Base-by-base conservation (phyloP, 2,113 vertebrate genomes). In the Stegostoma tigrinum region DNA sequence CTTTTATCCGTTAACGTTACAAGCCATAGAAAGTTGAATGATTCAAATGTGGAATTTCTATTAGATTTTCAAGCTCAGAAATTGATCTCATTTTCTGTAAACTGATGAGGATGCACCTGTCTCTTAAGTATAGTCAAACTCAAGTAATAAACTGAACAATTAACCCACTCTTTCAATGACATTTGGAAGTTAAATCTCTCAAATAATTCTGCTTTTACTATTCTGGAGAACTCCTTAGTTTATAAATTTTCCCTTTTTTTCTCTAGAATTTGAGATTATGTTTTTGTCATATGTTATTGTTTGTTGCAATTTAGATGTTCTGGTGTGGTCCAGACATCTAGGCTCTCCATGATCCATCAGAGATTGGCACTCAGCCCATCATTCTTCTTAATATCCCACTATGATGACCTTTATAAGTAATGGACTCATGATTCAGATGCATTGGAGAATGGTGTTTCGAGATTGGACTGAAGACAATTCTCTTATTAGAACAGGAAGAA, bases 11-110 rank as follows among this genome's bases (percentile, higher is more conserved):
- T 93, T 93, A 64, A 19, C 61, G 5, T 64, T 30, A 89, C 15
- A 89, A 91, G 34, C 30, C 34, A 64, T 5, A 38, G 34, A 61
- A 34, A 38, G 5, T n/a, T 38, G 6, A 93, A 10, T 66, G 3
- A 93, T 93, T 66, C 61, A 66, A 93, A 93, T 93, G n/a, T 93
- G 61, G 89, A 93, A 38, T 66, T 93, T 66, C 61, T 38, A 93
- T 93, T 34, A 93, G 66, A 66, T 93, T n/a, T 38, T 93, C 19
- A 93, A 38, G 23, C 38, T 93, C 34, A 38, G 38, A 66, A n/a
- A 42, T 45, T 66, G 5, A 14, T n/a, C 5, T 66, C n/a, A 66
- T 66, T 93, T 61, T 66, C 34, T 21, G 34, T 66, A 91, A 64
- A 2, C 19, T 66, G 61, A 66, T 64, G 45, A 2, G 48, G 24